A percentile compares a stretch with the other conserved stretches of the same genome.
Conservation (phyloP, 2,888 invertebrate genomes). For the Deilephila porcellus region DNA sequence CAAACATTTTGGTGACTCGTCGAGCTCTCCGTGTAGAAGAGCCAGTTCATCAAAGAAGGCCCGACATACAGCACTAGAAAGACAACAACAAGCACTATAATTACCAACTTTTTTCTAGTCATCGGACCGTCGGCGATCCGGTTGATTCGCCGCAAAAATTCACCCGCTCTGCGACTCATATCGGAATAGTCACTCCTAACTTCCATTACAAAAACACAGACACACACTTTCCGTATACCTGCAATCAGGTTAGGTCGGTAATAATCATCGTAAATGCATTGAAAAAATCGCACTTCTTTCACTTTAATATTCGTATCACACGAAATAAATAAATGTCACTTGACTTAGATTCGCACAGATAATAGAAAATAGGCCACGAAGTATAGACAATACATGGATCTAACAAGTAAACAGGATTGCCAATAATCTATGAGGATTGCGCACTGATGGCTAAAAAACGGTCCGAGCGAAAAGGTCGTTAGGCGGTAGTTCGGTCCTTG, state of each 20-base stretch:
- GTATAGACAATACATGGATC: no score
- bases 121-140: slow-evolving; percentile 77
- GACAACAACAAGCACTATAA: slow-evolving; percentile 81
- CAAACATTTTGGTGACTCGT: slow-evolving; percentile 85
- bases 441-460: no score
- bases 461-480: no score
- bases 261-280: slow-evolving; percentile 54
- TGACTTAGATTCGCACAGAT: slow-evolving; percentile 39
- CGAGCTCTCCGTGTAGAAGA: slow-evolving; percentile 80
- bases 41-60: slow-evolving; percentile 86
- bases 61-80: slow-evolving; percentile 87
- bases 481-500: no score
- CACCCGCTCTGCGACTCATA: slow-evolving; percentile 77
- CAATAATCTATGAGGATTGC: no score
- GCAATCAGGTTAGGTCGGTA: slow-evolving; percentile 51
- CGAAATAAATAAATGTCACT: slow-evolving; percentile 38
- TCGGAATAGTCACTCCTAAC: slow-evolving; percentile 65
- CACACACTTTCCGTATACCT: slow-evolving; percentile 30
- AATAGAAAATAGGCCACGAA: slow-evolving; percentile 14
- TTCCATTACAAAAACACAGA: slow-evolving; percentile 66
- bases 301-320: slow-evolving; percentile 31
- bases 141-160: slow-evolving; percentile 74
- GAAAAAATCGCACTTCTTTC: slow-evolving; percentile 31
- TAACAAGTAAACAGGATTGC: no score
- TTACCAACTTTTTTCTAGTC: slow-evolving; percentile 79